Evolutionary conservation across 2,797 vertebrate genomes (phyloP).

Genomic region (Echeneis naucrates): DNA sequence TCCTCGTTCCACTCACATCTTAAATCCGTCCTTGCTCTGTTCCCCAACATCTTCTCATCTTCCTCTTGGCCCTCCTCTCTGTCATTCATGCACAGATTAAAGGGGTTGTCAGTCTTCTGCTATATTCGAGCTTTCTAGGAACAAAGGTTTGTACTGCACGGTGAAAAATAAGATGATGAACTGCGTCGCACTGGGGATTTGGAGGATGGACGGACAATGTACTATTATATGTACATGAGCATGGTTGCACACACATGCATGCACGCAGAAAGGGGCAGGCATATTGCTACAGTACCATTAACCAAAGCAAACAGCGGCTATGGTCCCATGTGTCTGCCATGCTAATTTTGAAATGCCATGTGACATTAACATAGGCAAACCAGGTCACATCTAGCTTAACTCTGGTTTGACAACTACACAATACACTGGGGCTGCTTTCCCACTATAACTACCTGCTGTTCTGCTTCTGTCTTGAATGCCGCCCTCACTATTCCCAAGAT

Average conservation of each 20-base stretch:
- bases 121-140: conserved; percentile 14
- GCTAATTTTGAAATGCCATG: conserved; percentile 70
- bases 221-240: conserved; percentile 1
- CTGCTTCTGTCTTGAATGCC: conserved; percentile 31
- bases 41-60: neutral
- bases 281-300: conserved; percentile 50
- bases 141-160: conserved; percentile 27
- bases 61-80: neutral
- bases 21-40: neutral
- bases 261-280: conserved; percentile 21
- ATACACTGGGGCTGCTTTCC: conserved; percentile 46
- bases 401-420: conserved; percentile 63
- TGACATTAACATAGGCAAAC: conserved; percentile 71
- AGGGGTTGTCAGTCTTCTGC: conserved; percentile 37
- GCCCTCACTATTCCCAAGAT: conserved; percentile 34
- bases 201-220: neutral
- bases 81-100: conserved; percentile 25
- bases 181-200: conserved; percentile 2
- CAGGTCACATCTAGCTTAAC: conserved; percentile 73
- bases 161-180: conserved; percentile 70
- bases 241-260: conserved; percentile 22
- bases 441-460: conserved; percentile 41
- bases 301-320: conserved; percentile 49
- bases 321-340: conserved; percentile 55
- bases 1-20: neutral